phyloP scores from a whole-genome alignment of 2,113 vertebrate genomes.

The Salminus brasiliensis region DNA sequence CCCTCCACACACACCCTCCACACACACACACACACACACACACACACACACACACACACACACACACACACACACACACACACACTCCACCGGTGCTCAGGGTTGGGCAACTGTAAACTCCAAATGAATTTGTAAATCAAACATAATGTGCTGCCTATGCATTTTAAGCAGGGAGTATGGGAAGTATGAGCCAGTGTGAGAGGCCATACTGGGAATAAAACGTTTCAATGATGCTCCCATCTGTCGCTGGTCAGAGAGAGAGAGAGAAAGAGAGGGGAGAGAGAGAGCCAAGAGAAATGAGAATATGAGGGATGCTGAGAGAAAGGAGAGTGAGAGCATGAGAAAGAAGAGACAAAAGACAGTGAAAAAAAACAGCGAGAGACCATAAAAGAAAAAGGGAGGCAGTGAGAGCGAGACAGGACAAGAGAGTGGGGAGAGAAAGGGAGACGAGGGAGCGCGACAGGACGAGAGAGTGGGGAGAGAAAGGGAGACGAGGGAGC shows the following conservation, averaged over 20 bases:
- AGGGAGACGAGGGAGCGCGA: too few species aligned
- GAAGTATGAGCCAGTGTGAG: constrained; percentile 57
- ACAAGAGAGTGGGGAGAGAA: too few species aligned
- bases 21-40: too few species aligned
- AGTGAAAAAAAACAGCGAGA: neutral
- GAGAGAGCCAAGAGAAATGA: neutral
- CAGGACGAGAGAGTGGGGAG: too few species aligned
- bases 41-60: too few species aligned
- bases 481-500: too few species aligned
- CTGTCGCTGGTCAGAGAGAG: constrained; percentile 46
- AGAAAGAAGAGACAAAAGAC: neutral
- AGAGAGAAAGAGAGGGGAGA: neutral
- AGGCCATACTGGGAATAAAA: constrained; percentile 62
- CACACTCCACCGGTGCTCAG: too few species aligned
- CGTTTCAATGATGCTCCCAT: constrained; percentile 56
- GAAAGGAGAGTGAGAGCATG: too few species aligned
- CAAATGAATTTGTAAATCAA: constrained; percentile 70
- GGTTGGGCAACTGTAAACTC: constrained; percentile 58
- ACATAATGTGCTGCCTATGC: constrained; percentile 62
- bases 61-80: too few species aligned
- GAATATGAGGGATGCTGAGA: constrained; percentile 9
- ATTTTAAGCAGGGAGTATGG: constrained; percentile 58
- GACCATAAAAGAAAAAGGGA: too few species aligned
- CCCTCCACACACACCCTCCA: too few species aligned
- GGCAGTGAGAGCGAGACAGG: too few species aligned